These are phyloP conservation scores for Heliangelus exortis DNA, from an alignment of 2,797 vertebrate genomes.

Conservation along the genomic window DNA sequence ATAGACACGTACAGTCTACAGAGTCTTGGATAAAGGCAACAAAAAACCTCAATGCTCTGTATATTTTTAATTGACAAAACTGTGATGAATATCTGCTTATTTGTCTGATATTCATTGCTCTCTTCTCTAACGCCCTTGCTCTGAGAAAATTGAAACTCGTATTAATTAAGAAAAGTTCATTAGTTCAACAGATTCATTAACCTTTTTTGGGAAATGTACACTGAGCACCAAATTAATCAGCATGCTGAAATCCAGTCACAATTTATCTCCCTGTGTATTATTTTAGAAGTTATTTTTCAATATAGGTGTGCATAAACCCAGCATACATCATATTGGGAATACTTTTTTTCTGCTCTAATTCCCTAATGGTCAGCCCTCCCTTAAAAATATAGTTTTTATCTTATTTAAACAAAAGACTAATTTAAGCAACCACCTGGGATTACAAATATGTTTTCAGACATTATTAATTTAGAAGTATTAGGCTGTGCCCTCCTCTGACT, in stretches of 20 bases:
- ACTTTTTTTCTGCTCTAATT: not conserved
- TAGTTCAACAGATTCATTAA: slow-evolving; percentile 72
- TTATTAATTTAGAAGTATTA: slow-evolving; percentile 40
- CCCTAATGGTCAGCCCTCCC: not conserved
- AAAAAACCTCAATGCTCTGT: not conserved
- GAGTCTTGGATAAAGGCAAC: not conserved
- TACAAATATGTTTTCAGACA: slow-evolving; percentile 24
- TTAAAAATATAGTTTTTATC: not conserved
- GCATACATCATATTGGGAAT: not conserved
- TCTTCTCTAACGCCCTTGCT: not conserved
- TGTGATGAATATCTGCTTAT: not conserved
- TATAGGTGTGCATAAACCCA: not conserved
- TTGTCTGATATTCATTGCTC: not conserved
- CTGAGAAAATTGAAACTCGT: slow-evolving; percentile 56
- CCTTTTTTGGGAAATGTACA: slow-evolving; percentile 61
- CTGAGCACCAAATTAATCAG: slow-evolving; percentile 70
- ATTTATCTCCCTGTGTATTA: slow-evolving; percentile 9
- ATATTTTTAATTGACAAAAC: not conserved
- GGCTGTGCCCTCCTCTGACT: slow-evolving; percentile 38
- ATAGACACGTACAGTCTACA: not conserved
- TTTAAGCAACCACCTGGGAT: slow-evolving; percentile 4
- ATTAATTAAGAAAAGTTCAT: slow-evolving; percentile 68
- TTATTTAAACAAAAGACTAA: slow-evolving; percentile 44
- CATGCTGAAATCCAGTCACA: slow-evolving; percentile 41
- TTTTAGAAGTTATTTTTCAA: not conserved